These are phyloP conservation scores for Jordanella pulchra DNA, from an alignment of 2,797 vertebrate species.

Conservation along the genomic window DNA sequence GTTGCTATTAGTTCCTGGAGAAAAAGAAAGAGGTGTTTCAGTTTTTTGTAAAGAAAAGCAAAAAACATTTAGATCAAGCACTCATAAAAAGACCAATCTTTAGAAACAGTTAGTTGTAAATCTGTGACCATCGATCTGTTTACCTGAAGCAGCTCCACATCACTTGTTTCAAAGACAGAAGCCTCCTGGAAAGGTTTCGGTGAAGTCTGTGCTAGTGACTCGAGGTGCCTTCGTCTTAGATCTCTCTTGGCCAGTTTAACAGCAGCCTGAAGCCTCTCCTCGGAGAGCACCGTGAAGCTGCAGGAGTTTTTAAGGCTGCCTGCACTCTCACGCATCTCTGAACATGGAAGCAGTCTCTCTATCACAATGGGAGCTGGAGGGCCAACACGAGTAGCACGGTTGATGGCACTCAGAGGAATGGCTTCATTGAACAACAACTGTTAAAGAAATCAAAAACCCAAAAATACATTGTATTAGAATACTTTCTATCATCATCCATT, in stretches of 20 bases:
- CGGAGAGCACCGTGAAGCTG: constrained; percentile 87
- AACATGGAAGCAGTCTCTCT: constrained; percentile 82
- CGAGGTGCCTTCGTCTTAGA: constrained; percentile 76
- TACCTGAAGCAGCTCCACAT: constrained; percentile 60
- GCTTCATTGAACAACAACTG: constrained; percentile 90
- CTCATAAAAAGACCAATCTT: background rate
- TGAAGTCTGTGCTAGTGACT: constrained; percentile 46
- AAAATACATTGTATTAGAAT: background rate
- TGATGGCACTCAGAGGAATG: constrained; percentile 75
- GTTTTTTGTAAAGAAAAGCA: background rate
- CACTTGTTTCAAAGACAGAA: constrained; percentile 46
- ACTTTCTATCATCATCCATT: background rate
- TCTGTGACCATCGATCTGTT: background rate
- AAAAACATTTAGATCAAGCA: background rate
- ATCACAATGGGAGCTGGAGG: constrained; percentile 87
- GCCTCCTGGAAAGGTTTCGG: constrained; percentile 35
- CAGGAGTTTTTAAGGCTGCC: constrained; percentile 71
- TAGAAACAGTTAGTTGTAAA: background rate
- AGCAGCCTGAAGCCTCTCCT: constrained; percentile 87
- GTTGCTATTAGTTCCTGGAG: constrained; percentile 50
- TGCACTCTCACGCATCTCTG: constrained; percentile 38
- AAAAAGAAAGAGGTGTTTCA: background rate
- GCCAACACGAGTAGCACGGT: constrained; percentile 80
- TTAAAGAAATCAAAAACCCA: constrained; percentile 2
- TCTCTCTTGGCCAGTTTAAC: constrained; percentile 89